Evolutionary conservation across 1,140 invertebrate genomes (phyloP).

Genomic region (Calephelis nemesis): DNA sequence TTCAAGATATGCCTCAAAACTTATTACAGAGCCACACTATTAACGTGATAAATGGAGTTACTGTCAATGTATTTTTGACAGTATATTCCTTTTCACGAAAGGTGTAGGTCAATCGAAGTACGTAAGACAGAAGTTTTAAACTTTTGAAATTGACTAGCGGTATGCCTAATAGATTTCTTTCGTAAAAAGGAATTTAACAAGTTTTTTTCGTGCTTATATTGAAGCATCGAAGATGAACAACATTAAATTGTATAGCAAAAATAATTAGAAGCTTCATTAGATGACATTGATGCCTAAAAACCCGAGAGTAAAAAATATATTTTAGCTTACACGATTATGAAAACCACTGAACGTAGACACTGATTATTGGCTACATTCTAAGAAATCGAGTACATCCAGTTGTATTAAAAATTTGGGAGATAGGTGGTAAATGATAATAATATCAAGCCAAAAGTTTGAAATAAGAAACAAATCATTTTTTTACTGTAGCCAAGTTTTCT

Average conservation of each 20-base stretch:
- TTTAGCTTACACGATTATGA: constrained; percentile 32
- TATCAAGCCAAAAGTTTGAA: too few relatives aligned
- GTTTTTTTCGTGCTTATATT: constrained; percentile 23
- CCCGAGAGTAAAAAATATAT: constrained; percentile 68
- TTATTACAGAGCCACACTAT: constrained; percentile 20
- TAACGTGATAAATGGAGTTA: constrained; percentile 16
- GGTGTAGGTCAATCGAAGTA: constrained; percentile 14
- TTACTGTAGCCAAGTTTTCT: too few relatives aligned
- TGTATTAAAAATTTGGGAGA: neutral
- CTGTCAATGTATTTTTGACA: constrained; percentile 13
- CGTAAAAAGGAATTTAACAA: constrained; percentile 5
- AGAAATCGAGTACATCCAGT: neutral
- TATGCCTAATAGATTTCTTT: neutral
- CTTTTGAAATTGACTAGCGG: neutral
- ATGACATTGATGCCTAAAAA: constrained; percentile 46
- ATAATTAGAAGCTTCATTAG: constrained; percentile 55
- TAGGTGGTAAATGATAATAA: too few relatives aligned
- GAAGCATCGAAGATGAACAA: constrained; percentile 33
- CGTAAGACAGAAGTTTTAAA: neutral
- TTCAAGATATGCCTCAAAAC: constrained; percentile 58
- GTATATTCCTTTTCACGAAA: constrained; percentile 1
- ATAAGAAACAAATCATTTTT: too few relatives aligned
- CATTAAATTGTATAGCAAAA: constrained; percentile 67
- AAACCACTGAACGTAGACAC: constrained; percentile 33
- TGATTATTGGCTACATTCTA: constrained; percentile 25